phyloP scores from a whole-genome alignment of 2,888 invertebrate species.

The Chymomyza caudatula region DNA sequence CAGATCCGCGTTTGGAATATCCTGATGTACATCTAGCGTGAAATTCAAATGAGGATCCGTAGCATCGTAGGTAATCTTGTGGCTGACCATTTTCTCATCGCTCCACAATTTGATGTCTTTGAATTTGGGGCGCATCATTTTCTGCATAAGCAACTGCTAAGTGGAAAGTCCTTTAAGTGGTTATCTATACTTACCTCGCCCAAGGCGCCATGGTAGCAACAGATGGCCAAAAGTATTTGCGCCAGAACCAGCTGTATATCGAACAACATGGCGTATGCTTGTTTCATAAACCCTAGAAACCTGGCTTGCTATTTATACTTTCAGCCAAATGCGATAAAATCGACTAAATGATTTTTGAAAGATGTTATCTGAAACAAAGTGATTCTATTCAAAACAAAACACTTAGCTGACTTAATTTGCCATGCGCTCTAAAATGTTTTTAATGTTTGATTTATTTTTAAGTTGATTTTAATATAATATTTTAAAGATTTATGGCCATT shows the following conservation, averaged over 20 bases:
- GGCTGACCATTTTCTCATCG: slow-evolving; percentile 67
- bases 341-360: slow-evolving; percentile 21
- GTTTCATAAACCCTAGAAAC: not conserved
- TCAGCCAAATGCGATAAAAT: slow-evolving; percentile 6
- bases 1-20: slow-evolving; percentile 63
- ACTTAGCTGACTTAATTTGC: slow-evolving; percentile 36
- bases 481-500: slow-evolving; percentile 28
- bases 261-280: slow-evolving; percentile 34
- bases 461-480: not conserved
- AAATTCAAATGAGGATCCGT: slow-evolving; percentile 73
- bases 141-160: slow-evolving; percentile 45
- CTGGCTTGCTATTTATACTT: slow-evolving; percentile 43
- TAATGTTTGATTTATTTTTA: not conserved
- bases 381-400: slow-evolving; percentile 35
- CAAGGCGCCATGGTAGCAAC: slow-evolving; percentile 20
- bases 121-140: slow-evolving; percentile 74
- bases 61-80: slow-evolving; percentile 63
- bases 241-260: slow-evolving; percentile 27
- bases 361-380: slow-evolving; percentile 42
- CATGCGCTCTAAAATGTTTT: slow-evolving; percentile 18
- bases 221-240: slow-evolving; percentile 45
- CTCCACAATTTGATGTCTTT: slow-evolving; percentile 73
- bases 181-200: slow-evolving; percentile 53
- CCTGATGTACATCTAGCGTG: slow-evolving; percentile 68
- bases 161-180: too few relatives aligned